Conservation (phyloP, 2,888 invertebrate genomes). For the Palloptera scutellata region DNA sequence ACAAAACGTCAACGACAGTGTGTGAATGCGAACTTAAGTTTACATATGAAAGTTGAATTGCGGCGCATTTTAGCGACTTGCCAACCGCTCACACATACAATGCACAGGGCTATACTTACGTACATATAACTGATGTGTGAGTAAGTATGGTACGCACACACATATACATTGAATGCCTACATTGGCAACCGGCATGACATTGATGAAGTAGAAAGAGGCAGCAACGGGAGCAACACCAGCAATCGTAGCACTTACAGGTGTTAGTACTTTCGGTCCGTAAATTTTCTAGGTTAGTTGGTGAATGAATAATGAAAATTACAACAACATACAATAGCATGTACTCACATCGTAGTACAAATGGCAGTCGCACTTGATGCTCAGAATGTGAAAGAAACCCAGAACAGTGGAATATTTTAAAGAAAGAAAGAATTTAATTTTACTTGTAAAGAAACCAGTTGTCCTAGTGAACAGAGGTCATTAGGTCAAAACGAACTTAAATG, state of each 20-base stretch:
- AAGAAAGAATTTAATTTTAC: too few relatives aligned
- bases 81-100: neutral
- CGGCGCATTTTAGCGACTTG: conserved; percentile 2
- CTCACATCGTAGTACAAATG: too few relatives aligned
- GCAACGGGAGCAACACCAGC: neutral
- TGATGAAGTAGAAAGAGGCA: neutral
- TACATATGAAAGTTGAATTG: conserved; percentile 10
- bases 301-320: neutral
- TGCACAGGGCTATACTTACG: neutral
- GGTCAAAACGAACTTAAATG: too few relatives aligned
- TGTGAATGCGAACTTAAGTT: conserved; percentile 20
- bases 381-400: too few relatives aligned
- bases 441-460: too few relatives aligned
- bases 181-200: neutral
- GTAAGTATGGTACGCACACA: neutral
- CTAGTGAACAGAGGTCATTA: too few relatives aligned
- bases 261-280: conserved; percentile 12
- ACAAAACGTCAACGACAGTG: conserved; percentile 2
- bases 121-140: neutral
- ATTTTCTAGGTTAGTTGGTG: conserved; percentile 11
- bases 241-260: conserved; percentile 12
- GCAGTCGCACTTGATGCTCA: too few relatives aligned
- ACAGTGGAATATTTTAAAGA: too few relatives aligned
- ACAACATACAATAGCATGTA: too few relatives aligned
- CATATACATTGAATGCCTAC: conserved; percentile 4